Base-by-base conservation (phyloP, 2,113 vertebrate species). In the Cyanocitta stelleri region DNA sequence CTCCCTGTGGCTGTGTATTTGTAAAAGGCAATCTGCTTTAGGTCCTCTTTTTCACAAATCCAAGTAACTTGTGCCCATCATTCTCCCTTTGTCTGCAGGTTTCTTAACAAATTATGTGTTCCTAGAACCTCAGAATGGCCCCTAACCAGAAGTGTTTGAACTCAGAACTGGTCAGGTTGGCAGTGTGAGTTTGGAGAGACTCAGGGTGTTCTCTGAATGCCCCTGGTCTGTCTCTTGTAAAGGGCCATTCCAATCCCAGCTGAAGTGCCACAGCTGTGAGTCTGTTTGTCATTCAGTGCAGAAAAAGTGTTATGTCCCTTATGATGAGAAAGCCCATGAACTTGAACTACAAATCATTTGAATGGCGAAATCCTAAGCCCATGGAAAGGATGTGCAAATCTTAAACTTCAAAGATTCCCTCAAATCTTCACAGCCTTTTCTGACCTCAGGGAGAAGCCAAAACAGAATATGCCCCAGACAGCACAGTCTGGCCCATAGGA, bases 301-400 rank as follows among this genome's bases (percentile, higher is more conserved):
- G 68, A 55, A 67, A 37, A 80, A 20, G 12, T 46, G 44, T 24
- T 55, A 52, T 18, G 27, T n/a, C 14, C n/a, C 32, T 83, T 24
- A 59, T 63, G 35, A 55, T 19, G 49, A 46, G 46, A 66, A 58
- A 78, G 22, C 16, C 27, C 18, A 3, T 3, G 43, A n/a, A 6
- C 30, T 10, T 39, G 33, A 73, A 16, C 35, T 37, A 55, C 9
- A 84, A 87, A 59, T 18, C 18, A 16, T 43, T 30, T 41, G 51
- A 81, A 58, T 24, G 13, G 8, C 37, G 37, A 37, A 62, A 30
- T 32, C 37, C 16, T 30, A 33, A 26, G 10, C 12, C 54, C 37
- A 10, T 0, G 3, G 46, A 58, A 72, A 49, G 10, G 4, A 1
- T 1, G 2, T 77, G 37, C 32, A 55, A 67, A 39, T 26, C n/a